These are phyloP conservation scores for Byasa hedistus DNA, from an alignment of 2,888 invertebrate genomes.

Conservation along the genomic window DNA sequence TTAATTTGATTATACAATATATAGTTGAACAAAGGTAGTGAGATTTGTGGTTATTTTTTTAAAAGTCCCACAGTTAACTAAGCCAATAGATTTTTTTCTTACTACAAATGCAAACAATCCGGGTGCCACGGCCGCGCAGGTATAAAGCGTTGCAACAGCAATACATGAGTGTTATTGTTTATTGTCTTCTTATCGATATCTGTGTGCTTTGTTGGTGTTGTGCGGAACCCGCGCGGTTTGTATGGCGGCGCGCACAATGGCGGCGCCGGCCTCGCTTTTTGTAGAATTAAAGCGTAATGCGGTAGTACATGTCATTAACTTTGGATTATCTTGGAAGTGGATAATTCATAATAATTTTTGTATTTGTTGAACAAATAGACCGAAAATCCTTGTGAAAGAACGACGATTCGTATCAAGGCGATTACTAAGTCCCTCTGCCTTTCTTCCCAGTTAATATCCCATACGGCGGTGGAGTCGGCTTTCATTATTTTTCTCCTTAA, in stretches of 20 bases:
- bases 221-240: constrained; percentile 47
- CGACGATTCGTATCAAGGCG: too few species aligned
- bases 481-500: too few species aligned
- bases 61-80: too few species aligned
- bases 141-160: constrained; percentile 58
- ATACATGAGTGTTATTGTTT: constrained; percentile 74
- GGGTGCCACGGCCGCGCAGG: constrained; percentile 59
- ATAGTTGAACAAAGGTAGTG: too few species aligned
- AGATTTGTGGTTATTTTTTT: too few species aligned
- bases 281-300: constrained; percentile 48
- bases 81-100: constrained; percentile 11
- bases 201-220: constrained; percentile 56
- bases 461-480: too few species aligned
- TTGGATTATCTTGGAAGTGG: constrained; percentile 24
- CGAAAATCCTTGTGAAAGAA: not conserved
- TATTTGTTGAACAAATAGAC: not conserved
- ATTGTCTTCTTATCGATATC: constrained; percentile 78
- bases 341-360: not conserved
- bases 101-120: constrained; percentile 43
- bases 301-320: constrained; percentile 37
- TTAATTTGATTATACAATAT: too few species aligned
- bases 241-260: constrained; percentile 54
- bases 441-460: too few species aligned
- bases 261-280: constrained; percentile 63
- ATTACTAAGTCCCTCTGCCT: too few species aligned